Conservation (phyloP, 2,113 vertebrate species). For the Oncorhynchus mykiss region DNA sequence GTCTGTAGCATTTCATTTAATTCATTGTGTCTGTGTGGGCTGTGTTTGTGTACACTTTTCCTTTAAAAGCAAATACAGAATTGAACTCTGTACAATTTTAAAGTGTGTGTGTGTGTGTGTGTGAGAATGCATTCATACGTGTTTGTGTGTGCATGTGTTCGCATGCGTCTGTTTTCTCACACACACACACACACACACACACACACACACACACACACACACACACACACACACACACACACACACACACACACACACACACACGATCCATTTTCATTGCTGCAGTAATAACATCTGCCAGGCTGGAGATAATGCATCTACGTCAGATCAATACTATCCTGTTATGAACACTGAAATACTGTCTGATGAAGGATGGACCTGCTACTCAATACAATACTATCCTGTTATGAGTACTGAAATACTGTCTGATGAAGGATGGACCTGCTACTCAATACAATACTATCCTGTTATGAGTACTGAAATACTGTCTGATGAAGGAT, state of each 20-base stretch:
- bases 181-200: no score
- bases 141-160: conserved; percentile 2
- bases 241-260: neutral
- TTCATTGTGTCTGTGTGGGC: neutral
- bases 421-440: neutral
- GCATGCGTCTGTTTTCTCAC: neutral
- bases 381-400: neutral
- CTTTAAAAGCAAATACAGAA: neutral
- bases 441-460: neutral
- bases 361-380: neutral
- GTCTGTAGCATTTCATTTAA: neutral
- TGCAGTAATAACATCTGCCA: conserved; percentile 10
- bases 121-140: conserved; percentile 12
- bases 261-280: neutral
- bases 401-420: neutral
- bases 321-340: neutral
- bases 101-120: conserved; percentile 8
- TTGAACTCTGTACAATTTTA: neutral
- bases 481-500: no score
- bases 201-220: no score
- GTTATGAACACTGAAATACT: neutral
- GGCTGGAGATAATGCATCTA: neutral
- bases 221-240: neutral
- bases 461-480: neutral
- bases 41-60: conserved; percentile 1